phyloP scores from a whole-genome alignment of 1,140 invertebrate species.

The Mycetomoellerius zeteki region DNA sequence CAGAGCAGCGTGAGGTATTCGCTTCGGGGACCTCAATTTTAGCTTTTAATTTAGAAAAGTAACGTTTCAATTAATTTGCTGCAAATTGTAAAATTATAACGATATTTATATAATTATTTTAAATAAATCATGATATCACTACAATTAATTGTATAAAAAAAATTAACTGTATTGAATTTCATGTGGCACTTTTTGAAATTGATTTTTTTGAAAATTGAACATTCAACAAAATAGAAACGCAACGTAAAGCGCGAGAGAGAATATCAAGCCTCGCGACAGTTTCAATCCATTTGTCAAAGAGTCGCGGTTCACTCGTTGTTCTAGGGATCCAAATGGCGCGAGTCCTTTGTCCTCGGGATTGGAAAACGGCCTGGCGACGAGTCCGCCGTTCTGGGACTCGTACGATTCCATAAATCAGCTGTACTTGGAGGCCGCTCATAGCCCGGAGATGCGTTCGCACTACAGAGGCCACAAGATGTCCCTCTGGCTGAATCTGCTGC shows the following conservation, averaged over 20 bases:
- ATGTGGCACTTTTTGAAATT: too few relatives aligned
- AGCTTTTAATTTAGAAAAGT: not conserved
- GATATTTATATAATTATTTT: not conserved
- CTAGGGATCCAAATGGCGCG: constrained; percentile 90
- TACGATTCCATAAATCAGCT: constrained; percentile 96
- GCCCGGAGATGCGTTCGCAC: constrained; percentile 92
- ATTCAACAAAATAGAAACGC: not conserved
- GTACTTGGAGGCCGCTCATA: constrained; percentile 93
- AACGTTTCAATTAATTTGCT: not conserved
- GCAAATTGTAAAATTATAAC: not conserved
- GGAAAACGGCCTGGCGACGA: constrained; percentile 71
- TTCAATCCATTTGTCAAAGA: constrained; percentile 31
- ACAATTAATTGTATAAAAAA: not conserved
- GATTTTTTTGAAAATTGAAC: not conserved
- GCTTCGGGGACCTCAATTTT: not conserved
- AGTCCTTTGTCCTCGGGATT: constrained; percentile 73
- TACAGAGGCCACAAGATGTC: constrained; percentile 96
- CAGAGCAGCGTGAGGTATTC: not conserved
- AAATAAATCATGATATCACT: not conserved
- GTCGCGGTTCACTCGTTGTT: constrained; percentile 76
- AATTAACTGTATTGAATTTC: not conserved
- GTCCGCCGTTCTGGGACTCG: constrained; percentile 93
- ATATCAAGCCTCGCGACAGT: not conserved
- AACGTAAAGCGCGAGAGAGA: not conserved
- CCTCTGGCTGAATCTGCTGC: constrained; percentile 96